phyloP scores from a whole-genome alignment of 2,797 vertebrate genomes.

The Rallus crepitans region DNA sequence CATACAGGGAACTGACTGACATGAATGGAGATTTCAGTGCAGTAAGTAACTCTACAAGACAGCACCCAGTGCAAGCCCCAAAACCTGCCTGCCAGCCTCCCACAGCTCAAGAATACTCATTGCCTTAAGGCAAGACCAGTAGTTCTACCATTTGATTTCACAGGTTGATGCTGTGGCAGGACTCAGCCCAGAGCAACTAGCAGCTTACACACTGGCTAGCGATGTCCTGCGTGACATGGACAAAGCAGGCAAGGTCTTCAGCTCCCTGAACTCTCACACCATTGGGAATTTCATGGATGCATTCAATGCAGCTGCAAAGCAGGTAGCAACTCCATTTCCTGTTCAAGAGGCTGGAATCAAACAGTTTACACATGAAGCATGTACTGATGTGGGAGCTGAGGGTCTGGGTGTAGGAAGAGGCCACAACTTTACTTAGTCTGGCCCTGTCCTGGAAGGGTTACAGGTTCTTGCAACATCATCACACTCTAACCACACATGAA shows the following conservation, averaged over 20 bases:
- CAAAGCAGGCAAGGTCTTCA: conserved; percentile 23
- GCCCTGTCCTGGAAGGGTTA: neutral
- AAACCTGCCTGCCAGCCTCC: no score
- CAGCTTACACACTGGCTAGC: neutral
- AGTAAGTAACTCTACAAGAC: conserved; percentile 1
- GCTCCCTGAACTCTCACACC: neutral
- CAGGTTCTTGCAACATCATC: no score
- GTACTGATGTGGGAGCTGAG: neutral
- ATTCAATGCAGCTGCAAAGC: neutral
- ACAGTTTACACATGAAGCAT: neutral
- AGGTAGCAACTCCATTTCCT: conserved; percentile 2
- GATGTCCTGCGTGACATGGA: neutral
- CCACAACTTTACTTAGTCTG: neutral
- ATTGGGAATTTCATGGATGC: conserved; percentile 35
- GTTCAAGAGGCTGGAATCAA: neutral
- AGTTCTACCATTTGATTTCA: neutral
- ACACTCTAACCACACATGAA: neutral
- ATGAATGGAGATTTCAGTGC: neutral
- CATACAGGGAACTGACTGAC: neutral
- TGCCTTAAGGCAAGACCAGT: neutral
- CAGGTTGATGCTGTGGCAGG: neutral
- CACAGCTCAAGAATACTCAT: neutral
- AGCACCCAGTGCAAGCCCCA: neutral
- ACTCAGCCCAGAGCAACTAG: conserved; percentile 25
- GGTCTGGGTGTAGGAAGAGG: neutral